Evolutionary conservation across 2,888 invertebrate species (phyloP), one percentile per base, ranked within the genome.

Genomic region (Druceiella hillmani): DNA sequence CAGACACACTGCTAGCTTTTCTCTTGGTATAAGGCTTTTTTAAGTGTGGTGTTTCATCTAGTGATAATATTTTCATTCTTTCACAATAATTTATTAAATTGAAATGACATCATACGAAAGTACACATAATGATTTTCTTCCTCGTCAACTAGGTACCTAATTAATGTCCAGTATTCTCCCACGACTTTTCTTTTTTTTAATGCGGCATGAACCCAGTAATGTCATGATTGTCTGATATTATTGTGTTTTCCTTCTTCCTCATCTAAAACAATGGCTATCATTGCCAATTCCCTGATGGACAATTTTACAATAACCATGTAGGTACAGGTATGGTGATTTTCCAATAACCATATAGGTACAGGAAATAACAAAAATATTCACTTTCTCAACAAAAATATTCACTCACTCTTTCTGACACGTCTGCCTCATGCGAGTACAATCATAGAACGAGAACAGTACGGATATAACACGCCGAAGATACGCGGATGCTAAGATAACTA

Each of bases 141-240:
- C 12, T 44, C 41, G 33, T 42, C 40, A 45, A 40, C 38, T 40
- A 40, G 36, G 31, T 42, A 36, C 40, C 36, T 45, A 17, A 28
- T 42, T 25, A 45, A 33, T 31, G 42, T 45, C 42, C 42, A 42
- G 38, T 44, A 46, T 40, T 46, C 38, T 39, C 40, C 44, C 44
- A 44, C 35, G 3, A 38, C 36, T 42, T 44, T 41, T 33, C 40
- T 37, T 44, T 41, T n/a, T n/a, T n/a, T n/a, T n/a, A n/a, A n/a
- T n/a, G n/a, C n/a, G n/a, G n/a, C n/a, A n/a, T n/a, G n/a, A 36
- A 29, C 26, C 36, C 36, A 36, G 13, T 31, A 36, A 29, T 29
- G 29, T 36, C 36, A 29, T 10, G 34, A n/a, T n/a, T 34, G 11
- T 34, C 20, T 33, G 13, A 17, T 33, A 7, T 9, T 11, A 16